Base-by-base conservation (phyloP, 2,113 vertebrate species). In the Scolopax mira region DNA sequence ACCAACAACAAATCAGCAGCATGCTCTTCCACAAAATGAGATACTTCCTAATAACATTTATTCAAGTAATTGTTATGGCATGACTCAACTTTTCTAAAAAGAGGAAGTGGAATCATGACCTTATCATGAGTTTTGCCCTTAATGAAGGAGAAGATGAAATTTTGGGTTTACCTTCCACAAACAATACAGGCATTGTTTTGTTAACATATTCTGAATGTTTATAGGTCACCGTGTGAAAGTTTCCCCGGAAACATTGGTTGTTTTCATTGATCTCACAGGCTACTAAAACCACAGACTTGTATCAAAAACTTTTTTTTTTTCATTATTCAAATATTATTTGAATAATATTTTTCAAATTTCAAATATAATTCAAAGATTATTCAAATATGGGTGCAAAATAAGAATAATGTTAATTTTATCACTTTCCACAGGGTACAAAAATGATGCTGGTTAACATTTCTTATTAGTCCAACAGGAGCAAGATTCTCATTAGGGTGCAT, bases 11-110 rank as follows among this genome's bases (percentile, higher is more conserved):
- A 93, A 78, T 28, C 28, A 75, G 60, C 8, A 67, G 39, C 72
- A 65, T 48, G 31, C 51, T 78, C 1, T 3, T 75, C 61, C 69
- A 81, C 52, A 72, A 77, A 79, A 75, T 30, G 17, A 81, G 77
- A 41, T 71, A 49, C 61, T 90, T 96, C 88, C 95, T 93, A 95
- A 39, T 75, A 84, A 51, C 77, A 86, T 89, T 84, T 92, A 89
- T 86, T 84, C 72, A 94, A 92, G 61, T 71, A 87, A 93, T 81
- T 95, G 65, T 74, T 93, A 85, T 39, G 4, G 3, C 37, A 90
- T 92, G 90, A 97, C 61, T 96, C 79, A 93, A 81, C 77, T 77
- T 93, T 89, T 89, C 73, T 81, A 30, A 75, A 33, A 46, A 65
- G 44, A 91, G 85, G 90, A 94, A 95, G 65, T 61, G 28, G 41